These are phyloP conservation scores for Drosophila parvula DNA, from an alignment of 1,140 invertebrate genomes.

Conservation along the genomic window DNA sequence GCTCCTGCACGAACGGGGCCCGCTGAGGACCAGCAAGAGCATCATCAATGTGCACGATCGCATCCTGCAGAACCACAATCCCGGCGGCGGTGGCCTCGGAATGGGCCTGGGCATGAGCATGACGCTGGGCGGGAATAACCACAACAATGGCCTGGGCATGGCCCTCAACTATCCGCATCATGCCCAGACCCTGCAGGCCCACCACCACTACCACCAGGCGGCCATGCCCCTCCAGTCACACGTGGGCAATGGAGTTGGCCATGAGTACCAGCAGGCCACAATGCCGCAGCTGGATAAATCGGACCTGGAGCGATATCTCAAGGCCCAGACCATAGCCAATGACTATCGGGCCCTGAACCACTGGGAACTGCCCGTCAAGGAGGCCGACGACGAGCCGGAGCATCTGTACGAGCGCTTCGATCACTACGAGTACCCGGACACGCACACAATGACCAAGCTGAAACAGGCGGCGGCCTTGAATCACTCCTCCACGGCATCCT, in stretches of 20 bases:
- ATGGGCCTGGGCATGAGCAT: constrained; percentile 69
- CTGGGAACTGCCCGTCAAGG: constrained; percentile 82
- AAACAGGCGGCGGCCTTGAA: constrained; percentile 67
- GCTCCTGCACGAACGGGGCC: constrained; percentile 70
- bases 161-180: constrained; percentile 74
- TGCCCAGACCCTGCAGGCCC: constrained; percentile 70
- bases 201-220: constrained; percentile 53
- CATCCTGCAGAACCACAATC: constrained; percentile 73
- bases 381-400: constrained; percentile 80
- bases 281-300: constrained; percentile 81
- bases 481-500: constrained; percentile 29
- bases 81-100: constrained; percentile 45
- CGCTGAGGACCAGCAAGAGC: constrained; percentile 74
- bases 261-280: constrained; percentile 77
- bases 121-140: constrained; percentile 55
- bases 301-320: constrained; percentile 81
- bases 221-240: constrained; percentile 71
- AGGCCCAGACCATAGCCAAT: constrained; percentile 80
- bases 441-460: constrained; percentile 78
- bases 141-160: constrained; percentile 58
- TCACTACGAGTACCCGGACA: constrained; percentile 83
- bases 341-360: constrained; percentile 82
- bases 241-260: constrained; percentile 12
- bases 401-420: constrained; percentile 84
- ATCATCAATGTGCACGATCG: constrained; percentile 82